phyloP scores from a whole-genome alignment of 2,113 vertebrate genomes.

The Crocuta crocuta region DNA sequence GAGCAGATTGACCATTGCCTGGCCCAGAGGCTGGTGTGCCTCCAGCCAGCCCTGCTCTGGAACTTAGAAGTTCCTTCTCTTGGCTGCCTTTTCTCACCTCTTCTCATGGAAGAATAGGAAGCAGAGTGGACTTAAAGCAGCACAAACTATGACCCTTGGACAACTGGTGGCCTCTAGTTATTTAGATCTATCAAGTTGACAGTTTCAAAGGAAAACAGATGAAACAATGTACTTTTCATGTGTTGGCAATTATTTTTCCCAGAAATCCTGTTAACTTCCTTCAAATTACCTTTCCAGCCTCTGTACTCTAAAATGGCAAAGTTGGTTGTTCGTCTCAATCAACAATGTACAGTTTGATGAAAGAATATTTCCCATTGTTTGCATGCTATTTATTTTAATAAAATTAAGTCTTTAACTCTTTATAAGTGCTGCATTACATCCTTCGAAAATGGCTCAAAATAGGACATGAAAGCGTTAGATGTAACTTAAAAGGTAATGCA shows the following conservation, averaged over 20 bases:
- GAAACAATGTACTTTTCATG: background rate
- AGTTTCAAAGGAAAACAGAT: background rate
- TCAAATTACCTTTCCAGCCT: background rate
- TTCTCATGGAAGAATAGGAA: background rate
- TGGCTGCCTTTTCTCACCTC: background rate
- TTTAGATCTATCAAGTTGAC: background rate
- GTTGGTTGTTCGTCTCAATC: background rate
- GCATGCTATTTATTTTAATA: conserved; percentile 8
- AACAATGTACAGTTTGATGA: background rate
- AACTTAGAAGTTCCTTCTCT: background rate
- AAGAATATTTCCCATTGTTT: background rate
- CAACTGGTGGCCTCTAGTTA: background rate
- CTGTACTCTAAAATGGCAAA: background rate
- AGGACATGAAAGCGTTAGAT: background rate
- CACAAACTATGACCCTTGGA: background rate
- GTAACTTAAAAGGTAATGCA: background rate
- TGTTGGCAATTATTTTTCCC: conserved; percentile 35
- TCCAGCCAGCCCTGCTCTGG: background rate
- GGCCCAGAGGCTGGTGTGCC: no score
- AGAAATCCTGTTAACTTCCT: background rate
- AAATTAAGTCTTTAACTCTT: conserved; percentile 45
- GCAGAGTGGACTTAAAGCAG: background rate
- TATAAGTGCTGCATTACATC: background rate
- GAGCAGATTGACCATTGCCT: background rate
- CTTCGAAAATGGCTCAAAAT: background rate